Evolutionary conservation across 2,113 vertebrate genomes (phyloP).

Genomic region (Dasyurus viverrinus): DNA sequence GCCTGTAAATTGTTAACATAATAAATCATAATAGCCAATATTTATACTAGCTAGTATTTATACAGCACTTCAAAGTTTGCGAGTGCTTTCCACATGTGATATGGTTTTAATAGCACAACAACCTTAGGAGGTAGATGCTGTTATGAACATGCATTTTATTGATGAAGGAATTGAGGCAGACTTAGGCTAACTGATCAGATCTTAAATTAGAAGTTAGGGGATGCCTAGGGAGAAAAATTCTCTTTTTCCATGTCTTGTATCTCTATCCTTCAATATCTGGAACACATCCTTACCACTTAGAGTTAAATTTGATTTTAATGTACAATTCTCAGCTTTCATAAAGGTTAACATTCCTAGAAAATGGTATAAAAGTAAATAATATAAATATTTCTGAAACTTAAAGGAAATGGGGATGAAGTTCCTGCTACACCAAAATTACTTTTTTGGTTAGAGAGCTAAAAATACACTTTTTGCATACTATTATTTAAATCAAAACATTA

Average conservation of each 20-base stretch:
- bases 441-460: not conserved
- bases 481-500: not conserved
- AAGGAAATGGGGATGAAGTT: not conserved
- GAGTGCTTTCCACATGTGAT: not conserved
- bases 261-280: not conserved
- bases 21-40: not conserved
- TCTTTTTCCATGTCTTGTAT: not conserved
- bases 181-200: not conserved
- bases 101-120: not conserved
- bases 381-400: not conserved
- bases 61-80: not conserved
- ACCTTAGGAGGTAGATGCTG: not conserved
- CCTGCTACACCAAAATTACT: not conserved
- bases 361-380: not conserved
- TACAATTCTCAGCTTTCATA: not conserved
- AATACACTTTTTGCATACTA: not conserved
- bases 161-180: not conserved
- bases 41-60: not conserved
- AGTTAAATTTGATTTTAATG: not conserved
- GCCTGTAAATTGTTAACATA: constrained; percentile 84
- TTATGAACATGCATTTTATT: not conserved
- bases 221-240: constrained; percentile 14
- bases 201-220: not conserved
- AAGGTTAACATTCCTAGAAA: not conserved
- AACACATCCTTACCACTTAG: not conserved